Evolutionary conservation across 2,113 vertebrate genomes (phyloP), one percentile per base, ranked within the genome.

Genomic region (Lampris megalopsis): DNA sequence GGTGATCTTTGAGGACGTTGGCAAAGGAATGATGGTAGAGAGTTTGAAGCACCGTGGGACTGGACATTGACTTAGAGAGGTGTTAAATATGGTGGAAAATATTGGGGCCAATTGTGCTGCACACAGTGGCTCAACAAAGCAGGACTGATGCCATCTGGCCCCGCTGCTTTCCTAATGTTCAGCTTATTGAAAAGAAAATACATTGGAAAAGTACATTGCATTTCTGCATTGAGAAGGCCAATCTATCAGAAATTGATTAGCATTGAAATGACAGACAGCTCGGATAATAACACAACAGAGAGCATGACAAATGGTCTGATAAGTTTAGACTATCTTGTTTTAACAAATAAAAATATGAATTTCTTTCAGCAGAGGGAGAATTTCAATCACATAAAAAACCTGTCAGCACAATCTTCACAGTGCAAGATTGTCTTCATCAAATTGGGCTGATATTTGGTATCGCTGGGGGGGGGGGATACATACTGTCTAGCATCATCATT

Each of bases 401-500:
- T 67, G 60, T 64, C 50, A 3, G 80, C 71, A 65, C 56, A 63
- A 78, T 73, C 49, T 5, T 53, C 63, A 69, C 24, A 3, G 35
- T 47, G 71, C 53, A 67, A 65, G 68, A 4, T 71, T 56, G 6
- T 24, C 67, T 75, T 77, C 63, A 73, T 81, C 77, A 68, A 58
- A 45, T 2, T 45, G 7, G 52, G 65, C 50, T 81, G 79, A 89
- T 73, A 54, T 50, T 47, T 0, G 52, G 6, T 3, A 61, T 86
- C 86, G 63, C 88, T 61, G 75, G 77, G 66, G 65, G 37, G 61
- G 24, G 24, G 24, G 24, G 24, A 24, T 68, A n/a, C 63, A 9
- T 45, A 74, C 79, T 72, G 45, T 50, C 68, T 61, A 83, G 73
- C 68, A 73, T 61, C 64, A 74, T 82, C 67, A 77, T 81, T 85